phyloP scores from a whole-genome alignment of 2,888 invertebrate genomes.

The Cheilosia soror region DNA sequence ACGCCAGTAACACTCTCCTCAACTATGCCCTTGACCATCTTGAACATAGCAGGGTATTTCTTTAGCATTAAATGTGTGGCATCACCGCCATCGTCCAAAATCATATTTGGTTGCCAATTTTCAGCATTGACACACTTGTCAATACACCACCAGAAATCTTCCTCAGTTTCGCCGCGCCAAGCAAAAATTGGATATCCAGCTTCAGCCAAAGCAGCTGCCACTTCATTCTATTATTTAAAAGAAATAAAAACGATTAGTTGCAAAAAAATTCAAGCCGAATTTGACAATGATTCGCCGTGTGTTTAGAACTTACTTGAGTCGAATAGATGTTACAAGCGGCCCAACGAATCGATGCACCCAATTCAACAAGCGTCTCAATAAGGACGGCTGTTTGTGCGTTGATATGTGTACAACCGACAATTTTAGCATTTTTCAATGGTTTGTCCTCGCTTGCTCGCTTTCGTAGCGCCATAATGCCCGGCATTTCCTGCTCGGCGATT shows the following conservation, averaged over 20 bases:
- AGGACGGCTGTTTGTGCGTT: constrained; percentile 99
- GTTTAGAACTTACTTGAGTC: constrained; percentile 88
- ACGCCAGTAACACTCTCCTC: constrained; percentile 99
- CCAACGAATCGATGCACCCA: constrained; percentile 97
- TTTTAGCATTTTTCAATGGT: constrained; percentile 97
- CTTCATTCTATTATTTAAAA: constrained; percentile 92
- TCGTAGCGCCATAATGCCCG: constrained; percentile 97
- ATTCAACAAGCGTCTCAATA: constrained; percentile 93
- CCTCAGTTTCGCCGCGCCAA: constrained; percentile 98
- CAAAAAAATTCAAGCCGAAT: neutral
- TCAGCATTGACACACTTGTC: constrained; percentile 96
- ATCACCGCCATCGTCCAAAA: constrained; percentile 98
- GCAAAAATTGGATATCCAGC: constrained; percentile 95
- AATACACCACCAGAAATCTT: constrained; percentile 99
- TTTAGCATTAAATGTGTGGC: constrained; percentile 98
- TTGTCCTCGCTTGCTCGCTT: constrained; percentile 96
- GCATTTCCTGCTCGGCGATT: constrained; percentile 99
- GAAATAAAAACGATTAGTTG: constrained; percentile 23
- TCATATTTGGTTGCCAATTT: constrained; percentile 99
- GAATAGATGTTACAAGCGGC: constrained; percentile 99
- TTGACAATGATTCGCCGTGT: neutral
- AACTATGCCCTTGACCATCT: constrained; percentile 97
- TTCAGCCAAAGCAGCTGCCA: constrained; percentile 97
- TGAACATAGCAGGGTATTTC: constrained; percentile 96
- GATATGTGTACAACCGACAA: constrained; percentile 98